Conservation (phyloP, 2,113 vertebrate species). For the Manacus vitellinus region DNA sequence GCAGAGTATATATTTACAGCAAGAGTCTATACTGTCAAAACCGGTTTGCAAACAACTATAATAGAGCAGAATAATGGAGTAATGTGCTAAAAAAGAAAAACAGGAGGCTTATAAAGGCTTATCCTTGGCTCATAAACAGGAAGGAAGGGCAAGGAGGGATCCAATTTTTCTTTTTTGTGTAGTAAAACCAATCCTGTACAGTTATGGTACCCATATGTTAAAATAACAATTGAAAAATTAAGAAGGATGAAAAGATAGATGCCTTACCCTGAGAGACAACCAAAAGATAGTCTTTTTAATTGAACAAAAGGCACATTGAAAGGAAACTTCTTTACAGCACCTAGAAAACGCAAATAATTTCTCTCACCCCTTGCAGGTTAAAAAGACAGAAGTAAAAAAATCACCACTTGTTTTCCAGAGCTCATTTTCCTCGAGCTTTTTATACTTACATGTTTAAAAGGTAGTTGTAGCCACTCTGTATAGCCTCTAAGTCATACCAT, state of each 20-base stretch:
- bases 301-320: not conserved
- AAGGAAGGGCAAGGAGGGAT: not conserved
- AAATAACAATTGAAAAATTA: not conserved
- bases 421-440: not conserved
- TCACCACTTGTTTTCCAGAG: not conserved
- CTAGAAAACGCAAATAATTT: not conserved
- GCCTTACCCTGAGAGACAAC: not conserved
- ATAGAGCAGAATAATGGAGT: not conserved
- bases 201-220: not conserved
- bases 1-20: not conserved
- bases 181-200: not conserved
- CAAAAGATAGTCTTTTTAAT: not conserved
- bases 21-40: not conserved
- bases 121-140: not conserved
- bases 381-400: not conserved
- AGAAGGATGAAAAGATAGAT: not conserved
- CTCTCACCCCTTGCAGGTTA: not conserved
- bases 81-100: not conserved
- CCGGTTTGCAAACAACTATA: not conserved
- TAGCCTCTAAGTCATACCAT: not conserved
- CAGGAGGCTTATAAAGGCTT: not conserved
- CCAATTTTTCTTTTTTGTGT: not conserved
- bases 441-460: not conserved
- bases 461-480: not conserved
- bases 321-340: not conserved